Conservation (phyloP, 2,797 vertebrate genomes). For the Sarcoramphus papa region DNA sequence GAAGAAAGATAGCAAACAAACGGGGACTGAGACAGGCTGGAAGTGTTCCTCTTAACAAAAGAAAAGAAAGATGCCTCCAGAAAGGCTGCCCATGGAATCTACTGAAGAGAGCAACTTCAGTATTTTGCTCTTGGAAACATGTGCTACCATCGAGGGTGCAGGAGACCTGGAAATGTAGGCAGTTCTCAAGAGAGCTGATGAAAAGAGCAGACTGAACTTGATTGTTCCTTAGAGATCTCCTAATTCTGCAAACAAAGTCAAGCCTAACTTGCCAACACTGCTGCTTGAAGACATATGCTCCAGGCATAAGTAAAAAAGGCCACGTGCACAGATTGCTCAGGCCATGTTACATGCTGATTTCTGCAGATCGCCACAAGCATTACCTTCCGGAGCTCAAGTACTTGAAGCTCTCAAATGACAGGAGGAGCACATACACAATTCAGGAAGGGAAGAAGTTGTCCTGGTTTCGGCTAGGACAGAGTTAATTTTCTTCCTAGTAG, state of each 20-base stretch:
- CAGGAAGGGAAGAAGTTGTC: background rate
- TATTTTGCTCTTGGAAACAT: background rate
- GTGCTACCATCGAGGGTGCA: background rate
- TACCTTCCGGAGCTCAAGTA: background rate
- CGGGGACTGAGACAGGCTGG: background rate
- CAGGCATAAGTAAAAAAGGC: background rate
- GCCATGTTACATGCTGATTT: accelerated
- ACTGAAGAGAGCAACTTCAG: background rate
- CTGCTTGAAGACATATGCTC: background rate
- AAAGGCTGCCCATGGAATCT: background rate
- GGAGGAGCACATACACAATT: background rate
- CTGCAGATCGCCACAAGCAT: background rate
- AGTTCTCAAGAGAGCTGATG: background rate
- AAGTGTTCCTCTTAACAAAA: background rate
- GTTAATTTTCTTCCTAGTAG: too few species aligned
- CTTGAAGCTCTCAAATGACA: background rate
- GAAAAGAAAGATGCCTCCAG: background rate
- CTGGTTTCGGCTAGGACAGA: too few species aligned
- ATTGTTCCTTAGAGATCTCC: background rate
- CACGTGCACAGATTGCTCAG: accelerated
- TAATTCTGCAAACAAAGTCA: background rate
- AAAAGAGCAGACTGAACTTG: background rate
- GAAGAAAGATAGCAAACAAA: background rate
- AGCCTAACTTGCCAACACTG: background rate
- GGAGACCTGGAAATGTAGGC: accelerated